phyloP scores from a whole-genome alignment of 2,113 vertebrate genomes.

The Stictonetta naevosa region DNA sequence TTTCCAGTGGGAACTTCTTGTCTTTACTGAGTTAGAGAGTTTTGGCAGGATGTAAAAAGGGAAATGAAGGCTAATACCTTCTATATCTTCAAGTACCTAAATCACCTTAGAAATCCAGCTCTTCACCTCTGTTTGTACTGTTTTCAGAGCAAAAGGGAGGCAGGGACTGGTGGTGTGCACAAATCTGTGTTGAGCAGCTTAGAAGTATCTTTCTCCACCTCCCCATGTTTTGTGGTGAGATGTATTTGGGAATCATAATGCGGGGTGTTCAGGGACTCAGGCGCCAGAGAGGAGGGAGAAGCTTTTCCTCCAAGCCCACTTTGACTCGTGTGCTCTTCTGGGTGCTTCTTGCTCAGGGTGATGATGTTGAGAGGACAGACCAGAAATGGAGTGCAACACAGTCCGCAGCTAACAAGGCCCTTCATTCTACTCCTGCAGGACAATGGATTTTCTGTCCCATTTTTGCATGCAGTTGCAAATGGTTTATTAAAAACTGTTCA shows the following conservation, averaged over 20 bases:
- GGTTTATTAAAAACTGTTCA: conserved; percentile 61
- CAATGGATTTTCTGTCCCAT: conserved; percentile 14
- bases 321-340: background rate
- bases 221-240: background rate
- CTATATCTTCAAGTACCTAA: background rate
- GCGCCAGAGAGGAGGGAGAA: background rate
- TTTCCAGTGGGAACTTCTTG: fast-evolving
- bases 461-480: conserved; percentile 35
- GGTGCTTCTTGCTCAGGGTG: background rate
- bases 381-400: background rate
- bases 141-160: background rate
- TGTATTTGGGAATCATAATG: background rate
- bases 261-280: background rate
- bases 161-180: background rate
- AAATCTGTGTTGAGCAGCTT: background rate
- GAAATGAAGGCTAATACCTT: background rate
- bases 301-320: background rate
- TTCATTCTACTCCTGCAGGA: background rate
- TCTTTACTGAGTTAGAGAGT: background rate
- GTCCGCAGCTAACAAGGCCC: background rate
- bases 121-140: background rate
- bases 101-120: background rate
- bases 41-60: background rate
- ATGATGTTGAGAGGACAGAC: background rate
- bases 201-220: background rate